Conservation (phyloP, 2,113 vertebrate species). For the Cyanoderma ruficeps region DNA sequence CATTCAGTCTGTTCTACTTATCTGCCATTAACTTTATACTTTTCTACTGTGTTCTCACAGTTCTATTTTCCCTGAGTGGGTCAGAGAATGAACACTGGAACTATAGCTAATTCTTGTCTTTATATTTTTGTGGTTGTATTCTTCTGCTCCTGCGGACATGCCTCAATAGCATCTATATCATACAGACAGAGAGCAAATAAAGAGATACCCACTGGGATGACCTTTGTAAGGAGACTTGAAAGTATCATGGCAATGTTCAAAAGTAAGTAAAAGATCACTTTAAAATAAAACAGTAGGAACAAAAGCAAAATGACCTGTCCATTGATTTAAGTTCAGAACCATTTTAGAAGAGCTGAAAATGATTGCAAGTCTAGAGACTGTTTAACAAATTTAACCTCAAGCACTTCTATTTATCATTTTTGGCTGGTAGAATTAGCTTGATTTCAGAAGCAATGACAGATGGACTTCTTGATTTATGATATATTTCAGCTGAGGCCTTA, state of each 20-base stretch:
- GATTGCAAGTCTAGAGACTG: neutral
- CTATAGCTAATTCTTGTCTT: neutral
- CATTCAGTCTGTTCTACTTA: neutral
- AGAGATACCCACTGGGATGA: neutral
- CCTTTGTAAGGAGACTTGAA: neutral
- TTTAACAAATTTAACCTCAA: conserved; percentile 55
- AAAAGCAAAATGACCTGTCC: neutral
- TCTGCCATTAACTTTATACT: neutral
- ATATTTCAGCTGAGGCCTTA: conserved; percentile 12
- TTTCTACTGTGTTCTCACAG: neutral
- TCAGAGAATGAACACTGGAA: neutral
- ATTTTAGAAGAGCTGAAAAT: neutral
- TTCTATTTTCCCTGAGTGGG: neutral
- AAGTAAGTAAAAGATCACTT: neutral
- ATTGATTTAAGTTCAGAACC: conserved; percentile 14
- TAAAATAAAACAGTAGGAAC: neutral
- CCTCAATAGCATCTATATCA: neutral
- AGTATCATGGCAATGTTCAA: neutral
- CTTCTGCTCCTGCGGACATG: neutral
- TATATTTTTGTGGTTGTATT: neutral
- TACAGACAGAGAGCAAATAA: neutral
- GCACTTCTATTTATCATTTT: conserved; percentile 50
- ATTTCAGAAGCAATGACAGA: conserved; percentile 37
- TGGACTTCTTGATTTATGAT: conserved; percentile 54
- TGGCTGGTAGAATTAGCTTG: conserved; percentile 46